Conservation (phyloP, 2,797 vertebrate species). For the Gymnothorax javanicus region DNA sequence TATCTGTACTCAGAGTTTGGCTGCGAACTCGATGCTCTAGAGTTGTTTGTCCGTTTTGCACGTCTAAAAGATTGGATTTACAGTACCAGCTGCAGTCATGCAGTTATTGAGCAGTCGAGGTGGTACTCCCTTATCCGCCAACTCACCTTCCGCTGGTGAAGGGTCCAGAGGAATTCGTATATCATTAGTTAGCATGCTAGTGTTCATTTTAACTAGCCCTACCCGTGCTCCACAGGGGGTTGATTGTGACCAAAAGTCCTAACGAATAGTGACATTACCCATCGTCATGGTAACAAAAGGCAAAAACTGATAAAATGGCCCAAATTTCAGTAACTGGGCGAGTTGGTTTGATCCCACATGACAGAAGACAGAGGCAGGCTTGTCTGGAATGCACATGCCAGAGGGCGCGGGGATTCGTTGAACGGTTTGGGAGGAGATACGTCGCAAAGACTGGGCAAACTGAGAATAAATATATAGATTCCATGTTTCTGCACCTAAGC, state of each 20-base stretch:
- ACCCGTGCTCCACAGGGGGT: background rate
- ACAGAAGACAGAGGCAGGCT: too few species aligned
- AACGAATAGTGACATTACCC: background rate
- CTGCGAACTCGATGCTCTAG: background rate
- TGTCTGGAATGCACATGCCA: too few species aligned
- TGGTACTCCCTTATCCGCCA: background rate
- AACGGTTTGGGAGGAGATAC: too few species aligned
- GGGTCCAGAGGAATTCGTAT: background rate
- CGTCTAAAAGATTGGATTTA: conserved; percentile 23
- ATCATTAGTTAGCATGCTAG: background rate
- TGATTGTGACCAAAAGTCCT: background rate
- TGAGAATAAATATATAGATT: background rate
- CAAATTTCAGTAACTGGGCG: too few species aligned
- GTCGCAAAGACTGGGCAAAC: too few species aligned
- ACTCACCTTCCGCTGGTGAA: conserved; percentile 15
- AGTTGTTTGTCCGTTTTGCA: background rate
- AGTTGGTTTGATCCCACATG: too few species aligned
- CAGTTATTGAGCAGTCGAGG: background rate
- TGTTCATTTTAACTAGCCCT: background rate
- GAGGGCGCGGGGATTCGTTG: too few species aligned
- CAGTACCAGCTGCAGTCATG: background rate
- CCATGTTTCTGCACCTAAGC: background rate
- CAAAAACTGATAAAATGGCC: too few species aligned
- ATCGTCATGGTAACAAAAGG: too few species aligned
- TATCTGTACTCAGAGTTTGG: background rate